Base-by-base conservation (phyloP, 2,797 vertebrate genomes). In the Lycodopsis pacificus region DNA sequence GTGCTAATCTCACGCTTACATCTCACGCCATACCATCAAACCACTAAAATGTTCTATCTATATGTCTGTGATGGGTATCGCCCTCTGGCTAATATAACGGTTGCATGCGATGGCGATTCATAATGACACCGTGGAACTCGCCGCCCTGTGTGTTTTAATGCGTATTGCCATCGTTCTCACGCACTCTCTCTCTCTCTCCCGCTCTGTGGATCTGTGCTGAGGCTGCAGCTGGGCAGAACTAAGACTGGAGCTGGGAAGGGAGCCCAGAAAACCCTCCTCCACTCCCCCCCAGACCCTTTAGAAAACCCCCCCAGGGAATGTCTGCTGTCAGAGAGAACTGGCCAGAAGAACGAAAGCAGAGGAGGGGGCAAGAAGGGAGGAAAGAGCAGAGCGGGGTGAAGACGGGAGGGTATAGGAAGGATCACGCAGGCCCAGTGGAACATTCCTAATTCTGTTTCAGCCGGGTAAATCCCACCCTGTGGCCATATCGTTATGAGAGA, bases 401-500 rank as follows among this genome's bases (percentile, higher is more conserved):
- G 77, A 78, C 83, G 64, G 53, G 65, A 81, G 79, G 68, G 70
- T 74, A 80, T 74, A 76, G 83, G 83, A 86, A 76, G 84, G 82
- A 88, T 91, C 87, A 77, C 81, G 86, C 72, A 80, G 76, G 75
- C 79, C 85, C 77, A 79, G 76, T 90, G 90, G 93, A 93, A 93
- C 89, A 92, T 93, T 93, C 88, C 86, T 91, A 91, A 88, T 93
- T 92, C 85, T 86, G 81, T 90, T 92, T 91, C 88, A 88, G 89
- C 80, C 59, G 89, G 84, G 88, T 86, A 92, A 92, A 93, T 89
- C 90, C 80, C 73, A 87, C 87, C 89, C 91, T 91, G 80, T 86
- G 86, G 89, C 77, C 82, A 74, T 90, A 61, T 71, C 77, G 75
- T 90, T 87, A 88, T 90, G 80, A 91, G 89, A 81, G 75, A 81